Percentiles rank a stretch among this genome's conserved stretches.
These are phyloP conservation scores for Coelinius sp. DNA, from an alignment of 2,888 invertebrate species.

Conservation along the genomic window DNA sequence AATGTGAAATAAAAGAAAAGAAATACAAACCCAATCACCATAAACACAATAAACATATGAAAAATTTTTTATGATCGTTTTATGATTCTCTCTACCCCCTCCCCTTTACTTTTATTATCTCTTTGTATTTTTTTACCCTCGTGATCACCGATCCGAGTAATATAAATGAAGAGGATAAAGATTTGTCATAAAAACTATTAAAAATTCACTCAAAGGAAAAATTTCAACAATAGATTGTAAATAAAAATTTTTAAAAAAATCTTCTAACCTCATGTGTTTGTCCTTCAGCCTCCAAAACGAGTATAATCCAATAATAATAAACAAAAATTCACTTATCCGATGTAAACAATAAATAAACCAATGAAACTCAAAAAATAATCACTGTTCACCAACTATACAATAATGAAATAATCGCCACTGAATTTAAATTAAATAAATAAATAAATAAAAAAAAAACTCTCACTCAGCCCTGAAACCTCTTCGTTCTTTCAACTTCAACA, in stretches of 20 bases:
- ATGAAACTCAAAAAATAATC: not conserved
- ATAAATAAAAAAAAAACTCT: not conserved
- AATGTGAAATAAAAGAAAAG: not conserved
- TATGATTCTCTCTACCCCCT: constrained; percentile 3
- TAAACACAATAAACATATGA: constrained; percentile 15
- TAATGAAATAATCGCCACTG: not conserved
- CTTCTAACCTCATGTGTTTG: not conserved
- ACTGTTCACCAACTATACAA: constrained; percentile 6
- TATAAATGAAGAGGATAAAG: no score
- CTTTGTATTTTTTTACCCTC: no score
- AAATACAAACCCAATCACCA: not conserved
- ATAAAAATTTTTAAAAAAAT: not conserved
- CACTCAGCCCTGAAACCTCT: not conserved
- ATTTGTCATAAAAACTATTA: no score
- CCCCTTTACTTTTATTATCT: no score
- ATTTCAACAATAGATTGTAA: not conserved
- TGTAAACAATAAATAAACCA: not conserved
- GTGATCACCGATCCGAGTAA: not conserved
- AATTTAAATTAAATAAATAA: no score
- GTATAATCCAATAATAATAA: constrained; percentile 20
- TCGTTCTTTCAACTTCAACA: not conserved
- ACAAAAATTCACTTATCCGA: not conserved
- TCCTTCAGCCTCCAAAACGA: not conserved
- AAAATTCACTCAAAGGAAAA: not conserved
- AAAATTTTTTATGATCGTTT: constrained; percentile 4